Conservation (phyloP, 2,113 vertebrate genomes). For the Sardina pilchardus region DNA sequence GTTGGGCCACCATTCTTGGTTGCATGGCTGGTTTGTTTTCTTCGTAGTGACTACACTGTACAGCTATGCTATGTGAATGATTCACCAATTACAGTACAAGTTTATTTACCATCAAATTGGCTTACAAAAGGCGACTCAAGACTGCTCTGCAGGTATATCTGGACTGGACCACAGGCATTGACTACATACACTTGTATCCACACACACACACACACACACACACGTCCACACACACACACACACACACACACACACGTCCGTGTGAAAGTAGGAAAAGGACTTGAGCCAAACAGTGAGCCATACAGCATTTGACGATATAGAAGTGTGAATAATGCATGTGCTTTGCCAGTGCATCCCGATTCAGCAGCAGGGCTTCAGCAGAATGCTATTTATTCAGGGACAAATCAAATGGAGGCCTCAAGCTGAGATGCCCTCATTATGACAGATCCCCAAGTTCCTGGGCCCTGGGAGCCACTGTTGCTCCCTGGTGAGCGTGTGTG, state of each 20-base stretch:
- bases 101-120: no score
- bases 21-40: no score
- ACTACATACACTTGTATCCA: not conserved
- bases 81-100: no score
- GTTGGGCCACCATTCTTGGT: no score
- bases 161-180: no score
- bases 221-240: conserved; percentile 23
- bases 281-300: no score
- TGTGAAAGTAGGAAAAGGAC: no score
- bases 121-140: no score
- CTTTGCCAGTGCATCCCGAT: not conserved
- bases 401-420: not conserved
- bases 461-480: not conserved
- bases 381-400: not conserved
- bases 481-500: not conserved
- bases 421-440: conserved; percentile 11
- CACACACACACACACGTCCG: not conserved
- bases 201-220: not conserved
- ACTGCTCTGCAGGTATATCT: no score
- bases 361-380: not conserved
- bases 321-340: not conserved
- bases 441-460: not conserved
- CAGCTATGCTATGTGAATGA: no score
- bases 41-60: no score
- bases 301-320: not conserved